phyloP scores from a whole-genome alignment of 2,888 invertebrate species.

The Drosophila prostipennis region DNA sequence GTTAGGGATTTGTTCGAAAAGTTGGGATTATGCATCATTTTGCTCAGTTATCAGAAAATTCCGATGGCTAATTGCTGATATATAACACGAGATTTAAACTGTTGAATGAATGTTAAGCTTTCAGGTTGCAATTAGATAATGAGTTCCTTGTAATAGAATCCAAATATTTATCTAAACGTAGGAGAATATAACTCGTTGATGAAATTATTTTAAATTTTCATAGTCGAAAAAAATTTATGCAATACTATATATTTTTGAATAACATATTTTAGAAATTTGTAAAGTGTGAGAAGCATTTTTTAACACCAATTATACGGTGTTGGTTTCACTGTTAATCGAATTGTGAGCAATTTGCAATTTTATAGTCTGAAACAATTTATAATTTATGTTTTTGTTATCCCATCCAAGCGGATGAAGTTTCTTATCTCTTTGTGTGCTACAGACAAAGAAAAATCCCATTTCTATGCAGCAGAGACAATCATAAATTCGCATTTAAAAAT shows the following conservation, averaged over 20 bases:
- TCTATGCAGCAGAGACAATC: constrained; percentile 3
- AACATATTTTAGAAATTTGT: neutral
- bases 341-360: neutral
- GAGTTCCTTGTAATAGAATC: neutral
- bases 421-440: neutral
- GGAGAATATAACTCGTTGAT: no score
- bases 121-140: neutral
- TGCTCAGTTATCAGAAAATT: neutral
- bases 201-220: no score
- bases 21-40: no score
- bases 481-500: constrained; percentile 13
- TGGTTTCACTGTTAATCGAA: neutral
- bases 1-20: neutral
- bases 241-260: no score
- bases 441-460: constrained; percentile 22
- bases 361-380: neutral
- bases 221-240: no score
- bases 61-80: neutral
- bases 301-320: no score
- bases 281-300: neutral
- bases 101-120: neutral
- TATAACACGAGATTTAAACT: neutral
- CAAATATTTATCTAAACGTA: neutral
- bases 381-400: neutral
- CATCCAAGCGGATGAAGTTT: constrained; percentile 1